Conservation (phyloP, 2,888 invertebrate genomes). For the Ceriagrion tenellum region DNA sequence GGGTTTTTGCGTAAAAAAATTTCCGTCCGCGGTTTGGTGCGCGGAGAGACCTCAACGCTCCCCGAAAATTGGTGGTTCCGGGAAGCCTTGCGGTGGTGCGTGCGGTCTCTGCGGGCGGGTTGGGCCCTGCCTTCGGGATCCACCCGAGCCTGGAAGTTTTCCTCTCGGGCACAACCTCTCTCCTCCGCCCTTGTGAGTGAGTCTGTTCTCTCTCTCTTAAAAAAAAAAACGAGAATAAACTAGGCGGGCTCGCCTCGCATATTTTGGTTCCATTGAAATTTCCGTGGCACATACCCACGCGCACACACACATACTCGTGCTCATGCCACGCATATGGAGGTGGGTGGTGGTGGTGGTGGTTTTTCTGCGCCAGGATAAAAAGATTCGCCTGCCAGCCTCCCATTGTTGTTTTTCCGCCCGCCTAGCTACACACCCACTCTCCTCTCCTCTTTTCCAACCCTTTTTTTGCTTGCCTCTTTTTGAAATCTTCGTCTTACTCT, state of each 20-base stretch:
- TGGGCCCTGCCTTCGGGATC: not conserved
- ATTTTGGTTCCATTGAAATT: slow-evolving; percentile 14
- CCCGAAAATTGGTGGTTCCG: not conserved
- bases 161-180: not conserved
- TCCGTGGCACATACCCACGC: not conserved
- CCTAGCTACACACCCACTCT: not conserved
- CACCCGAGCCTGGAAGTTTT: not conserved
- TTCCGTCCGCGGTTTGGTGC: not conserved
- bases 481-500: not conserved
- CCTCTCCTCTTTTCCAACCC: not conserved
- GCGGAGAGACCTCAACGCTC: not conserved
- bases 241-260: not conserved
- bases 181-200: not conserved
- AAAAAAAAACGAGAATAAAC: not conserved
- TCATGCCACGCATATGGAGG: not conserved
- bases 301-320: not conserved
- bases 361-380: not conserved
- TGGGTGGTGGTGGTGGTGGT: not conserved
- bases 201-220: not conserved
- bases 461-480: not conserved
- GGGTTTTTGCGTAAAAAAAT: not conserved
- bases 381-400: not conserved
- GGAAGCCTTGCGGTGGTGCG: not conserved
- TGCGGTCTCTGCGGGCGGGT: not conserved
- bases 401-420: slow-evolving; percentile 19